A percentile compares a stretch with the other conserved stretches of the same genome.
Evolutionary conservation across 2,888 invertebrate genomes (phyloP).

Genomic region (Caenorhabditis drosophilae): DNA sequence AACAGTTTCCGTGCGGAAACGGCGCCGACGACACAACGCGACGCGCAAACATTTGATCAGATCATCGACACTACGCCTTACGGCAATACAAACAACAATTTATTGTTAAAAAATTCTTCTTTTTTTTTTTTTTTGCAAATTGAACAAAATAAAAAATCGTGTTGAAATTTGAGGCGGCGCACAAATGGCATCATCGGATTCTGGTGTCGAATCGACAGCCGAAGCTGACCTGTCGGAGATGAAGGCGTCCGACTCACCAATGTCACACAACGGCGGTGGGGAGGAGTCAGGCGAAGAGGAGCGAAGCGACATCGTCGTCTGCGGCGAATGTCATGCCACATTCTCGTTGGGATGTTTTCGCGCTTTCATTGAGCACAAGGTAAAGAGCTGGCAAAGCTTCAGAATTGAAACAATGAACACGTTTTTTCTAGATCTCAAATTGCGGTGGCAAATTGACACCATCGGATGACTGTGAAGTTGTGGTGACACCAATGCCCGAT

Average conservation of each 20-base stretch:
- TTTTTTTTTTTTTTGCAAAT: no score
- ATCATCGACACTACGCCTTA: slow-evolving; percentile 29
- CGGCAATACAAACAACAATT: slow-evolving; percentile 22
- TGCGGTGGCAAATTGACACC: slow-evolving; percentile 58
- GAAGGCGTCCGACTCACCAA: slow-evolving; percentile 53
- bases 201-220: slow-evolving; percentile 67
- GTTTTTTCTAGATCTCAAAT: slow-evolving; percentile 41
- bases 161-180: slow-evolving; percentile 39
- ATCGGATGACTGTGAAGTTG: slow-evolving; percentile 49
- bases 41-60: slow-evolving; percentile 39
- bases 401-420: slow-evolving; percentile 5
- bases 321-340: slow-evolving; percentile 61
- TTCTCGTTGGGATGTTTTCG: slow-evolving; percentile 60
- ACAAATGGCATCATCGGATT: slow-evolving; percentile 68
- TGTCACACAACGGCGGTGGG: slow-evolving; percentile 47
- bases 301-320: slow-evolving; percentile 57
- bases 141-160: slow-evolving; percentile 1
- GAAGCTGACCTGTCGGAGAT: slow-evolving; percentile 57
- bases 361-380: slow-evolving; percentile 67
- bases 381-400: slow-evolving; percentile 14
- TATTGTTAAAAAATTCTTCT: slow-evolving; percentile 19
- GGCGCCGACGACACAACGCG: slow-evolving; percentile 16
- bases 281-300: slow-evolving; percentile 32
- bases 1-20: neutral
- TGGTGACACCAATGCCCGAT: no score